Evolutionary conservation across 1,140 invertebrate genomes (phyloP), one percentile per base, ranked within the genome.

Genomic region (Diplogasteroides magnus): DNA sequence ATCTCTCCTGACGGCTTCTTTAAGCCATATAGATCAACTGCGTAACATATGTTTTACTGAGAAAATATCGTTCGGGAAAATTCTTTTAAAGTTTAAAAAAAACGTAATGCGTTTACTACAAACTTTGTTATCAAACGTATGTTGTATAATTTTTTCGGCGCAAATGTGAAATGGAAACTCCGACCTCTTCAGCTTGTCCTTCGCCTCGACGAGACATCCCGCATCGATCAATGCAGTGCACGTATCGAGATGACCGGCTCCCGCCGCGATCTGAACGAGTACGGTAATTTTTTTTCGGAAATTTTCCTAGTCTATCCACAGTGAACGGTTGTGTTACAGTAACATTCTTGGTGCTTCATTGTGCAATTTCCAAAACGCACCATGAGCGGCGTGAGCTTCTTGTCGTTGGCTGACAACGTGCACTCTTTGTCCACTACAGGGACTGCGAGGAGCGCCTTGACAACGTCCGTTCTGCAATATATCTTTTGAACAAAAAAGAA

Each of bases 121-220:
- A n/a, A n/a, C 37, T 48, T 19, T 48, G 6, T 48, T 6, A 11
- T 48, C 37, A 6, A 48, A 11, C 19, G 19, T 11, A 11, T 48
- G 37, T 11, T 48, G 6, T 48, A 11, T 48, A 19, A 48, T 48
- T 48, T 48, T 48, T 48, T 6, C 37, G 6, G 37, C 19, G 19
- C 19, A 6, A 6, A 48, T 48, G 37, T 48, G 37, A 48, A 48
- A 48, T 48, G 6, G 6, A 19, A 48, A 11, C 19, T 48, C 19
- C 19, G 6, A 48, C 23, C 85, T 77, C 71, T 85, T 84, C 61
- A 83, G 78, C 69, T 85, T 86, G 71, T 87, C 86, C 27, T 64
- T 71, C 1, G 56, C 67, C 37, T 80, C 78, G 3, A 80, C 56
- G 31, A 79, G 73, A 1, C 70, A 76, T 26, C 66, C 76, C 14